Base-by-base conservation (phyloP, 2,888 invertebrate genomes). In the Galerucella pusilla region DNA sequence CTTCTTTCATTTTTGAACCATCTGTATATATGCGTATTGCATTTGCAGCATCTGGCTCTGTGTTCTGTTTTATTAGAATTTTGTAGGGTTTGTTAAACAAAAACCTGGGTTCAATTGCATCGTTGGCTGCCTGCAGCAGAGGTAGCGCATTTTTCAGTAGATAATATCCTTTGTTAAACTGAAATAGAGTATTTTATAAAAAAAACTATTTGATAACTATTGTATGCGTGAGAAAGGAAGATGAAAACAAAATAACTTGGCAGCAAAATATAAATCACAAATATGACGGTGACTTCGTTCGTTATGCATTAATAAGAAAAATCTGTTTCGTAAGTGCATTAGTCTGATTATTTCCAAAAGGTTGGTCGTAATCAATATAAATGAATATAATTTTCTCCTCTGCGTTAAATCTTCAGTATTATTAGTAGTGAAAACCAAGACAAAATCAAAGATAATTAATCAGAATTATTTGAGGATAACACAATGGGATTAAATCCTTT, bases 401-500 rank as follows among this genome's bases (percentile, higher is more conserved):
- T 63, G 42, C 63, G 63, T 60, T 20, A 60, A 60, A 60, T 28
- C 28, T 59, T 59, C 11, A 60, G 71, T 49, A 57, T 73, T 75
- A 66, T 63, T 71, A 71, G 71, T 57, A 71, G 71, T 71, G 71
- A 72, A 72, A 72, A 67, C 60, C 72, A 66, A 66, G 66, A 46
- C 66, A 66, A 67, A 72, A 64, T 52, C 28, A 16, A 57, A 49
- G 46, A 72, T 72, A 72, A 72, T 72, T 72, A 72, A 72, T 72
- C 72, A 72, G 72, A 66, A 71, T 71, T 65, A 75, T 67, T 45
- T 20, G 25, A 75, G 61, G 52, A 57, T 66, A 49, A 28, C 54
- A 67, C 57, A 68, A 75, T 68, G 28, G 42, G 75, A 71, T n/a
- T 67, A 75, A 75, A 72, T 75, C 75, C 66, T 54, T 10, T 61